Evolutionary conservation across 2,797 vertebrate species (phyloP).

Genomic region (Zalophus californianus): DNA sequence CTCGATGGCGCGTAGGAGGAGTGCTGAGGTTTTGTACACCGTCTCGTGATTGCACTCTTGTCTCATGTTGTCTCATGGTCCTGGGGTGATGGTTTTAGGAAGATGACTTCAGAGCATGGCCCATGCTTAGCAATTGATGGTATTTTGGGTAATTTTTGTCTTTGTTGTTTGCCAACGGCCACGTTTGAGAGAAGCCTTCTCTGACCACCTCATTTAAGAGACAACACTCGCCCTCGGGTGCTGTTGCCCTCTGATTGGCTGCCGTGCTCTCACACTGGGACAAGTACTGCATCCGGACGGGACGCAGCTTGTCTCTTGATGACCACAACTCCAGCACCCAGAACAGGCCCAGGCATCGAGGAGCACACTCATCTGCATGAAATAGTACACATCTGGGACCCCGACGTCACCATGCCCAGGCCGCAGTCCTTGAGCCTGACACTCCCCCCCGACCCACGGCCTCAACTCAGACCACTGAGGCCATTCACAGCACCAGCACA

Average conservation of each 20-base stretch:
- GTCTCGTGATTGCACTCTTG: neutral
- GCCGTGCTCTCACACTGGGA: neutral
- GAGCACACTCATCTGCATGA: neutral
- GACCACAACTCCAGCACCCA: neutral
- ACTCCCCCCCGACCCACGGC: too few relatives aligned
- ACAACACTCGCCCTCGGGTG: neutral
- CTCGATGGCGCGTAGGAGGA: neutral
- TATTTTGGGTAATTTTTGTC: neutral
- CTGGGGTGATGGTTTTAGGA: neutral
- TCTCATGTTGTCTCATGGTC: neutral
- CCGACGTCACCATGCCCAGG: too few relatives aligned
- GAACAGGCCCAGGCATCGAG: too few relatives aligned
- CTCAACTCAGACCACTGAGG: too few relatives aligned
- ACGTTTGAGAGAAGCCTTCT: neutral
- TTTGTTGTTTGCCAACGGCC: neutral
- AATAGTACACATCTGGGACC: too few relatives aligned
- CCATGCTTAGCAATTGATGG: accelerated
- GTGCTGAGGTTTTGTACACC: neutral
- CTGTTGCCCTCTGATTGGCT: too few relatives aligned
- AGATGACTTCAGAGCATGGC: neutral
- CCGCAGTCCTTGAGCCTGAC: too few relatives aligned
- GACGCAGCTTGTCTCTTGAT: neutral
- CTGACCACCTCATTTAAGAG: neutral
- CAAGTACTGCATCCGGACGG: neutral
- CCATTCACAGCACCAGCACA: too few relatives aligned